Evolutionary conservation across 2,888 invertebrate species (phyloP), one percentile per base, ranked within the genome.

Genomic region (Phasia obesa): DNA sequence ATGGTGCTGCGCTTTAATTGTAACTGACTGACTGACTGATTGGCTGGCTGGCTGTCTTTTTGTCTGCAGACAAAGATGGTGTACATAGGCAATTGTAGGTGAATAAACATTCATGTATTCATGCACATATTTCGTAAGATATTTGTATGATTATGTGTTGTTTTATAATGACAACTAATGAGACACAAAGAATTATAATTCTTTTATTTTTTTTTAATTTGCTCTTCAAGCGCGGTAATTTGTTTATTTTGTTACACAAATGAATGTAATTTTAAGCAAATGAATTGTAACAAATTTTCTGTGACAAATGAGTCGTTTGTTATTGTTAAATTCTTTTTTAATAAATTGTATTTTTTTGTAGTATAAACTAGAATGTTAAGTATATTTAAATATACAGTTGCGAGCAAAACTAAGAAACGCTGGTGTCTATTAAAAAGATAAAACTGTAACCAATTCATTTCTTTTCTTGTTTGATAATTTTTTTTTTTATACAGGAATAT

Each of bases 231-330:
- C 47, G 15, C 23, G 15, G 19, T 21, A 65, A 65, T 71, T 69
- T 57, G 57, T 73, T 73, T 6, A 25, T 53, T 60, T 38, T 9
- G 44, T 53, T 25, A 19, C 62, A 74, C 38, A 73, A 65, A 87
- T 86, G 86, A 64, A 71, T 88, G 87, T 87, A 88, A 88, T 89
- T 89, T 71, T 87, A 87, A 87, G 85, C 89, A 89, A 89, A 89
- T 89, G 89, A 89, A 88, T 89, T 89, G 89, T 87, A 88, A 88
- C 89, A 89, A 89, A 89, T 89, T 89, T 89, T 88, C 88, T 89
- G 89, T 89, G 89, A 89, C 89, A 89, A 88, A 89, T 88, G 87
- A 88, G 87, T 89, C 87, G 87, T 88, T 87, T 85, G 59, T 76
- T 59, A 17, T 21, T 53, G 9, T 53, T 59, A 35, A 9, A 13